Evolutionary conservation across 2,888 invertebrate species (phyloP).

Genomic region (Antitype chi): DNA sequence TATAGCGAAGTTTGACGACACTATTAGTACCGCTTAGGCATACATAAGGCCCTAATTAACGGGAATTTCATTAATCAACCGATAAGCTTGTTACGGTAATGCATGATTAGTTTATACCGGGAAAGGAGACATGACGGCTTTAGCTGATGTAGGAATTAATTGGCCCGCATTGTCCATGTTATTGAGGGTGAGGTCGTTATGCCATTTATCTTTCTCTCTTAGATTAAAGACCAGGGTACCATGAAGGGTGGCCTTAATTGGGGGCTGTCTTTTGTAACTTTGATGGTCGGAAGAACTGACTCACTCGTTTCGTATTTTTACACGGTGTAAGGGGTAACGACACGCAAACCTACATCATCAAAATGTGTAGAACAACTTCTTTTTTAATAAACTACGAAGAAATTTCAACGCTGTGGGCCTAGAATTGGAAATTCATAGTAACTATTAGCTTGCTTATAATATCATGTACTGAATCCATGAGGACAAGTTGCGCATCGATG

Average conservation of each 20-base stretch:
- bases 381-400: not conserved
- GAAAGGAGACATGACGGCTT: not conserved
- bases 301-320: not conserved
- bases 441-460: no score
- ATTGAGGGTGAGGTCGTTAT: not conserved
- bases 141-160: not conserved
- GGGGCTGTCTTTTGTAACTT: not conserved
- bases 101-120: not conserved
- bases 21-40: not conserved
- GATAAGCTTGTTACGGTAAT: not conserved
- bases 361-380: not conserved
- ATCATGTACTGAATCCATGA: no score
- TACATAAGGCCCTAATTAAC: constrained; percentile 6
- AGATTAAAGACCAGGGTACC: not conserved
- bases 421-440: not conserved
- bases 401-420: not conserved
- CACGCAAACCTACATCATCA: not conserved
- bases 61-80: constrained; percentile 15
- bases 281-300: not conserved
- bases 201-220: not conserved
- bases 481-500: no score
- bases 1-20: not conserved
- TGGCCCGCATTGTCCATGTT: not conserved
- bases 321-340: not conserved
- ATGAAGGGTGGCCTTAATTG: not conserved